Conservation (phyloP, 2,888 invertebrate species). For the Diaprepes abbreviatus region DNA sequence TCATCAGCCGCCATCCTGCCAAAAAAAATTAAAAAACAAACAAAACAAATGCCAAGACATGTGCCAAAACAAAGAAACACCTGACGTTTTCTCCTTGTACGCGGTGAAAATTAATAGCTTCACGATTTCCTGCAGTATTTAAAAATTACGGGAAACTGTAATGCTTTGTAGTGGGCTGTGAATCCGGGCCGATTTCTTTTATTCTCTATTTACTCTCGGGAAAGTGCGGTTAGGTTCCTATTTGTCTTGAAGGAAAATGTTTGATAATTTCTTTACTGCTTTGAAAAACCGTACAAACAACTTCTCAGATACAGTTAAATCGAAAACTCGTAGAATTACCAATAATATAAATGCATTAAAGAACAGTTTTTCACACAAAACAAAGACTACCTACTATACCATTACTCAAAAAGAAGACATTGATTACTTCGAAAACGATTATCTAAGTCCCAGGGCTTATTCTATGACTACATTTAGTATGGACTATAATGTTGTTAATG, state of each 20-base stretch:
- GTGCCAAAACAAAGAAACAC: constrained; percentile 37
- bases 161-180: constrained; percentile 27
- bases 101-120: constrained; percentile 16
- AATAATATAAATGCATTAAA: constrained; percentile 63
- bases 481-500: constrained; percentile 71
- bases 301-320: constrained; percentile 65
- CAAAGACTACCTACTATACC: constrained; percentile 63
- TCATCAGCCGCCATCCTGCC: constrained; percentile 1
- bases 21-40: constrained; percentile 26
- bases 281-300: constrained; percentile 68
- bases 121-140: constrained; percentile 25
- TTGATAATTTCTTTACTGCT: constrained; percentile 67
- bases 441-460: constrained; percentile 72
- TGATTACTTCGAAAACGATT: constrained; percentile 65
- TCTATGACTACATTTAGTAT: constrained; percentile 67
- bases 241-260: constrained; percentile 61
- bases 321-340: constrained; percentile 63
- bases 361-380: constrained; percentile 62
- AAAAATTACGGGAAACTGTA: constrained; percentile 9
- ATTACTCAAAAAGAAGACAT: constrained; percentile 59
- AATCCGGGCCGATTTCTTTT: constrained; percentile 17
- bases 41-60: constrained; percentile 37
- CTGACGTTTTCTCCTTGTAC: constrained; percentile 29
- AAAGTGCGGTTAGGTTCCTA: constrained; percentile 40
- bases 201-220: not conserved